Evolutionary conservation across 2,113 vertebrate species (phyloP), one percentile per base, ranked within the genome.

Genomic region (Trematomus loennbergii): DNA sequence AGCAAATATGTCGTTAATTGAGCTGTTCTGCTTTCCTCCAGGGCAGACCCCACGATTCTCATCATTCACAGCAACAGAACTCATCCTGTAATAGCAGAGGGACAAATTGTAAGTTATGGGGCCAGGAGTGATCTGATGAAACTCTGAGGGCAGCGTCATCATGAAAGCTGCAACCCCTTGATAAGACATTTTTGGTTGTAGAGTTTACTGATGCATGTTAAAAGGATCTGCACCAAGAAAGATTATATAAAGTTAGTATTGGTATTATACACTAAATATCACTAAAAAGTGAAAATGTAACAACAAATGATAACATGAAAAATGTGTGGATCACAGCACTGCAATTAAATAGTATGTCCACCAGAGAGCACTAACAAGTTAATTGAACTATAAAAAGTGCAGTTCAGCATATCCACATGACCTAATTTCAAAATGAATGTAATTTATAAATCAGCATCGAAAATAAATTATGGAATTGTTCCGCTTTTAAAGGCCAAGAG

Each of bases 71-170:
- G 91, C 82, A 77, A 95, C 91, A 79, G 95, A 93, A 94, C 95
- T 98, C 98, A 98, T 99, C 87, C 97, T 98, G 89, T n/a, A 57
- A 81, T 71, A 66, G 33, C 46, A 85, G 18, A 86, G 65, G 50
- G 12, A 45, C 36, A 48, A 57, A 65, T 11, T 36, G 25, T 63
- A 58, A 48, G 63, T 3, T n/a, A 68, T 1, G 60, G 77, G 40
- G 22, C 25, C 36, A 69, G 33, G 9, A 40, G 36, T 15, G 13
- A 11, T 17, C 13, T 1, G 50, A 67, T 20, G 61, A 45, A 33
- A 22, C 25, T 1, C 64, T n/a, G 45, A 49, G 74, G 61, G 18
- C 43, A 52, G 60, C 0, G 79, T 45, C 54, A 74, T 40, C 12
- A 10, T 63, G 11, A 83, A 89, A 88, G 81, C 87, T 93, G 91